Evolutionary conservation across 92 coral and sea anemone genomes (phyloP).

Genomic region (Paramuricea clavata): DNA sequence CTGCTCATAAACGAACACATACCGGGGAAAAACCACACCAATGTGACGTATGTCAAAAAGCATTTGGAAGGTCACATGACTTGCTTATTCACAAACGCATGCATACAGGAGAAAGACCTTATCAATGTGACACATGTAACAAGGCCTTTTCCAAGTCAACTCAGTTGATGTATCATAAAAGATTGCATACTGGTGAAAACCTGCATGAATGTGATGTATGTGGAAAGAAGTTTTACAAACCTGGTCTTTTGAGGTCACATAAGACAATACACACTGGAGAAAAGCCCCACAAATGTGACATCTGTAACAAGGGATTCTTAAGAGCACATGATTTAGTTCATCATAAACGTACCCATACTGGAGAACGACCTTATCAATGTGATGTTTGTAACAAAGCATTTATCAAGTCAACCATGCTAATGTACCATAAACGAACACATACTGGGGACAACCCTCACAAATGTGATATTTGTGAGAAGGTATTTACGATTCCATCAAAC

Average conservation of each 20-base stretch:
- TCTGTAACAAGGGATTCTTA: conserved; percentile 6
- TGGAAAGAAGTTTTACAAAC: neutral
- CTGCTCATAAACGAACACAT: conserved; percentile 2
- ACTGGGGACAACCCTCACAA: neutral
- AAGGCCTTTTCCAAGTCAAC: conserved; percentile 9
- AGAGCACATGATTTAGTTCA: conserved; percentile 1
- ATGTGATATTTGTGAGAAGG: conserved; percentile 8
- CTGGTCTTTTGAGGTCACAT: conserved; percentile 13
- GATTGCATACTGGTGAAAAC: conserved; percentile 15
- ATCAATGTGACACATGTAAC: conserved; percentile 11
- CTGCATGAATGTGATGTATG: conserved; percentile 13
- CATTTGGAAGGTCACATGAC: conserved; percentile 4
- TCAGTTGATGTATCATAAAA: conserved; percentile 10
- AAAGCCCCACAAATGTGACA: conserved; percentile 14
- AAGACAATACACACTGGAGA: conserved; percentile 1
- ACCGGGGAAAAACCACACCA: conserved; percentile 2
- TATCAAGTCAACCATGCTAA: neutral
- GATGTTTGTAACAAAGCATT: conserved; percentile 16
- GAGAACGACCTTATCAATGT: conserved; percentile 10
- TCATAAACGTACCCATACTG: conserved; percentile 18
- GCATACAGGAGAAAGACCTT: conserved; percentile 20
- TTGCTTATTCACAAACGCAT: conserved; percentile 1
- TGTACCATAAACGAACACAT: conserved; percentile 14
- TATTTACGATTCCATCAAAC: conserved; percentile 7
- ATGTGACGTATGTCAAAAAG: conserved; percentile 4